Base-by-base conservation (phyloP, 2,113 vertebrate genomes). In the Hippoglossus stenolepis region DNA sequence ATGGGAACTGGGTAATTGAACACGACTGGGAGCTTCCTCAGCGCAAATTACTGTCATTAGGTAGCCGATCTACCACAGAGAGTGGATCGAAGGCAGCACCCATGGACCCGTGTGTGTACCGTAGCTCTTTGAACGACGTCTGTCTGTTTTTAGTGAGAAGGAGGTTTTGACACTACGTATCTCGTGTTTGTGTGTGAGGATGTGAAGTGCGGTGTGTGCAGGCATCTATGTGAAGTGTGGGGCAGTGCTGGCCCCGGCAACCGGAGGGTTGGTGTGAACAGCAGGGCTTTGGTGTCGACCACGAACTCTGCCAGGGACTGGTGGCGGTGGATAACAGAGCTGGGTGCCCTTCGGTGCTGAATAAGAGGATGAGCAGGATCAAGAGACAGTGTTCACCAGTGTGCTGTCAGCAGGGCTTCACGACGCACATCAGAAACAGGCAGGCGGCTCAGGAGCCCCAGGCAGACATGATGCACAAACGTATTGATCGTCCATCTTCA, bases 31-130 rank as follows among this genome's bases (percentile, higher is more conserved):
- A 89, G 83, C 85, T 86, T 90, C 84, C 81, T 87, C 76, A 65
- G 54, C 70, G 76, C 85, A 89, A 89, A 89, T 92, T 86, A 90
- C 83, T 81, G 79, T 85, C 90, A 90, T 92, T 89, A 88, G 51
- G 64, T 80, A 82, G 56, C 80, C 45, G 61, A 80, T 90, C 65
- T 80, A 53, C 77, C 71, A 65, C 4, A 12, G 72, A 75, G 68
- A 84, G 64, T 64, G 70, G 79, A 80, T 83, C 59, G 65, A 82
- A 83, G 79, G 63, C 58, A 49, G 51, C 72, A 43, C 73, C 58
- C 35, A 64, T 56, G 38, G 43, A 69, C 18, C 35, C 28, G 28
- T 69, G 9, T 40, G 45, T 0, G 23, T 23, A 23, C 23, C 2
- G 2, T n/a, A 4, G 47, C 59, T 77, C 61, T 58, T 45, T 79